Conservation (phyloP, 2,888 invertebrate species). For the Drosophila percnosoma region DNA sequence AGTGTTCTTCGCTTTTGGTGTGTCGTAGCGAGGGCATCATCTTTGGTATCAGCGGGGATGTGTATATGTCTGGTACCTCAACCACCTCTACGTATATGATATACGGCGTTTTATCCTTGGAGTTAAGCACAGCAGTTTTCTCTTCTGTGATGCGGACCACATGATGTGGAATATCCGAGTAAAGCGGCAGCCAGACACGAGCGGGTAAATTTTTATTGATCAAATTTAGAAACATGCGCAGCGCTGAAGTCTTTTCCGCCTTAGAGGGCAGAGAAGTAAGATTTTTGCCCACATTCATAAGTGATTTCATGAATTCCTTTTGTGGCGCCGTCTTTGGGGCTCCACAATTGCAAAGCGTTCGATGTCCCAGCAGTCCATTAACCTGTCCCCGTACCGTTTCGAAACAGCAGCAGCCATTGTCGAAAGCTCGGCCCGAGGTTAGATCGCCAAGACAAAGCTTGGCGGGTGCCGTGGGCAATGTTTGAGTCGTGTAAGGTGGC, state of each 20-base stretch:
- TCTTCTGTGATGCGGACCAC: constrained; percentile 98
- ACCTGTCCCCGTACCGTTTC: constrained; percentile 91
- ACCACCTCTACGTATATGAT: constrained; percentile 99
- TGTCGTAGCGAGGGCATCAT: constrained; percentile 94
- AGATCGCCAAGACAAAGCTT: constrained; percentile 94
- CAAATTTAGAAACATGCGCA: constrained; percentile 96
- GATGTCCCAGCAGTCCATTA: constrained; percentile 91
- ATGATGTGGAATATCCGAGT: constrained; percentile 93
- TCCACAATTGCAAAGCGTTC: constrained; percentile 91
- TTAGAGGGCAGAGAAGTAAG: constrained; percentile 93
- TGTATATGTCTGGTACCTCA: constrained; percentile 92
- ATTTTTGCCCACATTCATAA: constrained; percentile 94
- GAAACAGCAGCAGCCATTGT: constrained; percentile 97
- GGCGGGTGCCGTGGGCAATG: constrained; percentile 84
- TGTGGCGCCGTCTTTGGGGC: constrained; percentile 93
- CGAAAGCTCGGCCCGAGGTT: constrained; percentile 97
- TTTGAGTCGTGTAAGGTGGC: constrained; percentile 81
- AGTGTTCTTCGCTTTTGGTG: constrained; percentile 97
- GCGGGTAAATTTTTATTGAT: constrained; percentile 99
- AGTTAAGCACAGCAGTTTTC: constrained; percentile 98
- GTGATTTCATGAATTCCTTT: constrained; percentile 93
- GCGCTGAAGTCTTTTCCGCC: constrained; percentile 95
- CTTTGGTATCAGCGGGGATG: constrained; percentile 95
- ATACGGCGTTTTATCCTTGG: constrained; percentile 96
- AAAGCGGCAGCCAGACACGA: constrained; percentile 98